Evolutionary conservation across 2,113 vertebrate genomes (phyloP).

Genomic region (Lepus americanus): DNA sequence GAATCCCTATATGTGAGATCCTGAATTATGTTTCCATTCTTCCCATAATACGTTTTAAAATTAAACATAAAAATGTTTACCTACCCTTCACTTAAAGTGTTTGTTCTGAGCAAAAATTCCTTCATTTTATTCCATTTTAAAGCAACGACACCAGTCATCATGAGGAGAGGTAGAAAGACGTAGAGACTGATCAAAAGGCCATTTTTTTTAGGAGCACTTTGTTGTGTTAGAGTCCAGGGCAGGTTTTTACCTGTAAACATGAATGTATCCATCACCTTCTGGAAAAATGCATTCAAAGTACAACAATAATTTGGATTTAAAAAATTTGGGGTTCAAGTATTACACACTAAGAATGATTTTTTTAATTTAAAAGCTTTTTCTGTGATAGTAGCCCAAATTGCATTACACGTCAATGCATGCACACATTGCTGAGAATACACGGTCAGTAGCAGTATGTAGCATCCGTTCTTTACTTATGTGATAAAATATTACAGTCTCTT

Average conservation of each 20-base stretch:
- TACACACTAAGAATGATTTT: too few species aligned
- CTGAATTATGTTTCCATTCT: neutral
- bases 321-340: neutral
- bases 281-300: neutral
- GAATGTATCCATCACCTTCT: neutral
- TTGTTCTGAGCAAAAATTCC: neutral
- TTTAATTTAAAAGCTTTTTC: too few species aligned
- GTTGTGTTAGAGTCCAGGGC: neutral
- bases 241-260: constrained; percentile 25
- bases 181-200: constrained; percentile 59
- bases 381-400: too few species aligned
- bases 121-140: constrained; percentile 22
- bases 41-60: neutral
- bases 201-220: neutral
- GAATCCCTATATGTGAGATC: neutral
- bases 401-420: too few species aligned
- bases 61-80: neutral
- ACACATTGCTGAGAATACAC: too few species aligned
- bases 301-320: neutral
- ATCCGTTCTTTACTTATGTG: too few species aligned
- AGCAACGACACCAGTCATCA: neutral
- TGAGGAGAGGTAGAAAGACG: constrained; percentile 42
- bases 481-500: too few species aligned
- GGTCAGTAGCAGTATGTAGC: too few species aligned
- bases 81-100: neutral